Evolutionary conservation across 2,797 vertebrate genomes (phyloP).

Genomic region (Trematomus bernacchii): DNA sequence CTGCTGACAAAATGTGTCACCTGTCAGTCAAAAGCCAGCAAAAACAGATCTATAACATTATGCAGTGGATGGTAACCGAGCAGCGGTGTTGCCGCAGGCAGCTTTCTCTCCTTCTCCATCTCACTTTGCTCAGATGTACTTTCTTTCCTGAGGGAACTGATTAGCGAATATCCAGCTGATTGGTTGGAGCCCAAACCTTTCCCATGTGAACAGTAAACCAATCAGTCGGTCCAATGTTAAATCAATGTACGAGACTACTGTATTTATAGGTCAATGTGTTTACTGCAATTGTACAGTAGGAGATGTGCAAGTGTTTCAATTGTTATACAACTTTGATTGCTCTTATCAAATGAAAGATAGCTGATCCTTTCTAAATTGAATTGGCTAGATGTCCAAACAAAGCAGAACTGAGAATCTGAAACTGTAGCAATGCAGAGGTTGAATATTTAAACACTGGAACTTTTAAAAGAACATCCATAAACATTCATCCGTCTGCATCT

Average conservation of each 20-base stretch:
- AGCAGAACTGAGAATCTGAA: not conserved
- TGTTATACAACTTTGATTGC: slow-evolving; percentile 37
- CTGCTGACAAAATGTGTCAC: slow-evolving; percentile 56
- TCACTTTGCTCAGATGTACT: slow-evolving; percentile 55
- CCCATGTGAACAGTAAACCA: slow-evolving; percentile 42
- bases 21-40: slow-evolving; percentile 64
- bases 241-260: slow-evolving; percentile 27
- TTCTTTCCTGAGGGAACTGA: slow-evolving; percentile 54
- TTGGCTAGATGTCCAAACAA: slow-evolving; percentile 11
- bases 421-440: slow-evolving; percentile 5
- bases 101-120: slow-evolving; percentile 34
- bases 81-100: slow-evolving; percentile 40
- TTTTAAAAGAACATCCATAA: no score
- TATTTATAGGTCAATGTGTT: slow-evolving; percentile 30
- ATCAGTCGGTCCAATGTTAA: slow-evolving; percentile 41
- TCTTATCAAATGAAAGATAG: slow-evolving; percentile 32
- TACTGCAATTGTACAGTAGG: not conserved
- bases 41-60: slow-evolving; percentile 70
- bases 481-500: no score
- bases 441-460: not conserved
- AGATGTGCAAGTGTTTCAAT: slow-evolving; percentile 23
- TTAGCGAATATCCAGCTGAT: slow-evolving; percentile 55
- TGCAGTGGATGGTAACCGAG: slow-evolving; percentile 22
- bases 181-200: slow-evolving; percentile 45
- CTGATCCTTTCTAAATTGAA: slow-evolving; percentile 19